These are phyloP conservation scores for Zosterops borbonicus DNA, from an alignment of 2,113 vertebrate genomes.

Conservation along the genomic window DNA sequence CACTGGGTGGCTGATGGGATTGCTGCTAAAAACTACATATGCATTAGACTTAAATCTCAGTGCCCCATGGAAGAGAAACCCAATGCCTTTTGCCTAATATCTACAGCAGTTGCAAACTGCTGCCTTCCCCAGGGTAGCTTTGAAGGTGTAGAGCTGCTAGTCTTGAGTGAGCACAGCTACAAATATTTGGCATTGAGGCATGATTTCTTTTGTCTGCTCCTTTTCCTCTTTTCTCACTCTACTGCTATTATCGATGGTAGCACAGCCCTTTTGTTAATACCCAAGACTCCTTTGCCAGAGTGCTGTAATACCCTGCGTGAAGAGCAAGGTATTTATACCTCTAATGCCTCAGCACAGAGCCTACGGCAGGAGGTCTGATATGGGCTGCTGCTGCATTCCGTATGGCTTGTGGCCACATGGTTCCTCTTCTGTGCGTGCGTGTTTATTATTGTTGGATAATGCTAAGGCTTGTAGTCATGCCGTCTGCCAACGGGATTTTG, in stretches of 20 bases:
- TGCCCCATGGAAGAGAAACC: not conserved
- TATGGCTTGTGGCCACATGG: not conserved
- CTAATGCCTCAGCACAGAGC: not conserved
- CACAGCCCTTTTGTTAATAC: slow-evolving; percentile 18
- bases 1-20: not conserved
- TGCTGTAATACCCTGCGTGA: not conserved
- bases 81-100: not conserved
- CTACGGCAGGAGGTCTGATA: not conserved
- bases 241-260: not conserved
- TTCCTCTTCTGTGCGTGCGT: not conserved
- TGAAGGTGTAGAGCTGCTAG: not conserved
- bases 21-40: accelerated
- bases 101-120: not conserved
- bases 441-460: slow-evolving; percentile 46
- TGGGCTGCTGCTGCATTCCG: not conserved
- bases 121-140: not conserved
- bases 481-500: slow-evolving; percentile 9
- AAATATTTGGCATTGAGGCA: not conserved
- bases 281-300: not conserved
- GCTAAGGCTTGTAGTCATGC: not conserved
- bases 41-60: not conserved
- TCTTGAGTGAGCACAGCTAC: not conserved
- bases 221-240: not conserved
- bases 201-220: not conserved
- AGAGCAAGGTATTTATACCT: slow-evolving; percentile 22